Conservation (phyloP, 2,888 invertebrate species). For the Tuta absoluta region DNA sequence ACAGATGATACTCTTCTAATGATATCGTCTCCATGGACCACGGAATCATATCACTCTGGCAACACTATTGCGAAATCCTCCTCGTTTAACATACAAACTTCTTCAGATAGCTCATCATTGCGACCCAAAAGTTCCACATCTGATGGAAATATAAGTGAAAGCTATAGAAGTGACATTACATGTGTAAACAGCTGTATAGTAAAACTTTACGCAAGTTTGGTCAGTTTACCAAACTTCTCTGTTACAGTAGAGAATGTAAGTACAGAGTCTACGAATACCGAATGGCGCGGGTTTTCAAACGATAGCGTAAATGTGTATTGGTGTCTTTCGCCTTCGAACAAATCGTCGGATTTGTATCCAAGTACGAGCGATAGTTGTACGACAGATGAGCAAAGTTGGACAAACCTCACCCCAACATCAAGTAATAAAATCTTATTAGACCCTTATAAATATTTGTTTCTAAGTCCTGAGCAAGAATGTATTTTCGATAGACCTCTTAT, state of each 20-base stretch:
- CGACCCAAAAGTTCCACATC: slow-evolving; percentile 43
- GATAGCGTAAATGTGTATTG: neutral
- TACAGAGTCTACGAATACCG: neutral
- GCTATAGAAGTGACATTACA: slow-evolving; percentile 9
- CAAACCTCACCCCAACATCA: neutral
- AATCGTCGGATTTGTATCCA: neutral
- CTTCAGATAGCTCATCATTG: slow-evolving; percentile 25
- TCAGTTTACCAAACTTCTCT: neutral
- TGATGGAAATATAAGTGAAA: slow-evolving; percentile 29
- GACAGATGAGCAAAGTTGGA: neutral
- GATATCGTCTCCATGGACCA: slow-evolving; percentile 59
- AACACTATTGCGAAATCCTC: neutral
- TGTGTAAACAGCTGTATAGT: neutral
- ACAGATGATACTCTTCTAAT: slow-evolving; percentile 52
- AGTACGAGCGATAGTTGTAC: neutral
- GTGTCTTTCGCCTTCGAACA: neutral
- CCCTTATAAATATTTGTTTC: neutral
- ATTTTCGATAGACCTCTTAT: neutral
- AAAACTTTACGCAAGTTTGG: neutral
- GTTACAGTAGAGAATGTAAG: neutral
- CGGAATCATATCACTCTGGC: slow-evolving; percentile 38
- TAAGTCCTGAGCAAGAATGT: neutral
- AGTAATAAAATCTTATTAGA: neutral
- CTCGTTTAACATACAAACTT: neutral
- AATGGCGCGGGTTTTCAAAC: neutral